Base-by-base conservation (phyloP, 2,113 vertebrate species). In the Cebidichthys violaceus region DNA sequence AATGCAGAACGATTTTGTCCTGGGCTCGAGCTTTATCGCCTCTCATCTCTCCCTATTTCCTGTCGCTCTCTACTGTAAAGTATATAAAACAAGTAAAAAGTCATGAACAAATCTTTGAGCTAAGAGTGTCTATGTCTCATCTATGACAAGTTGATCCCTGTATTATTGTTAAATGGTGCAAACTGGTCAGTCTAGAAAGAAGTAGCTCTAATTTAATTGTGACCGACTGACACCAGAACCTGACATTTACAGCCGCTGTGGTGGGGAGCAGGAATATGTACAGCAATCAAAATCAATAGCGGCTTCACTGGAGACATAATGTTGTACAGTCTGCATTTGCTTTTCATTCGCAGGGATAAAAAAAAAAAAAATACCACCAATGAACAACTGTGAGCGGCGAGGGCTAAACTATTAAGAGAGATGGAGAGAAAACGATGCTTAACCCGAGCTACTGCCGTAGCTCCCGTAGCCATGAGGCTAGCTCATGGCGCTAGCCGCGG, bases 171-270 rank as follows among this genome's bases (percentile, higher is more conserved):
- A 24, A n/a, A 60, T 22, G 43, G 9, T 22, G 27, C 22, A 75
- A 45, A 61, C 61, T 33, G 37, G 31, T 37, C 15, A 9, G 24
- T 17, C 68, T 41, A 8, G 47, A 66, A 27, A 55, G 66, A 74
- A 4, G 3, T 7, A 7, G 27, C 9, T 72, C 24, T 65, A 55
- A 70, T 78, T 84, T 67, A 29, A 74, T 72, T 61, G 18, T 17
- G 13, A 76, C n/a, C 27, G 29, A 33, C 31, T 27, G n/a, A 74
- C 33, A 73, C 4, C 22, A 18, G 20, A 68, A 14, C 39, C 70
- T 85, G 74, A 87, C 80, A 86, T 81, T 84, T 87, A 79, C 20
- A 62, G 76, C 68, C 45, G 57, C 41, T 60, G 70, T 33, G 37
- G 20, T 17, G 57, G 65, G 55, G 77, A 35, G 60, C 37, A 86